Evolutionary conservation across 2,888 invertebrate species (phyloP).

Genomic region (Patella caerulea): DNA sequence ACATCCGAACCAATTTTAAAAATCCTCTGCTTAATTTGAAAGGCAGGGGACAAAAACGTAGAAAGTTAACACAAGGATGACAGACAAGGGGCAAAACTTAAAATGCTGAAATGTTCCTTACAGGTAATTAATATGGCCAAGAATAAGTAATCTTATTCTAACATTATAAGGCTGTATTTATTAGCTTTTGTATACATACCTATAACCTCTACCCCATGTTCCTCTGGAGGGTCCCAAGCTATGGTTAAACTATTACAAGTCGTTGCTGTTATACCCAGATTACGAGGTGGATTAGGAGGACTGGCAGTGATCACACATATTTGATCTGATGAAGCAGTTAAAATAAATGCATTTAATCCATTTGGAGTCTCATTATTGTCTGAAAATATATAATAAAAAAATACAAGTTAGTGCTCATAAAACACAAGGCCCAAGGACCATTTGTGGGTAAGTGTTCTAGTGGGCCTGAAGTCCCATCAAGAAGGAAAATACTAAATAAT

Average conservation of each 20-base stretch:
- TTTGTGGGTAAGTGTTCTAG: not conserved
- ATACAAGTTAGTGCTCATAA: not conserved
- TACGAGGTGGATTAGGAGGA: constrained; percentile 68
- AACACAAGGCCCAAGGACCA: not conserved
- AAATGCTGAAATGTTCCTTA: no score
- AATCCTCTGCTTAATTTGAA: no score
- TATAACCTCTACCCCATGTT: constrained; percentile 68
- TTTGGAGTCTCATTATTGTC: constrained; percentile 43
- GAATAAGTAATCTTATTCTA: no score
- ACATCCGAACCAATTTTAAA: no score
- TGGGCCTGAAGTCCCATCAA: no score
- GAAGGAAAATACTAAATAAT: no score
- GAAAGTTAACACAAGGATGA: no score
- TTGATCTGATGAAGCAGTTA: constrained; percentile 67
- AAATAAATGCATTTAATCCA: constrained; percentile 63
- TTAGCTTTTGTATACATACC: constrained; percentile 44
- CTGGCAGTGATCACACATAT: constrained; percentile 65
- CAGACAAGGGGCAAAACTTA: no score
- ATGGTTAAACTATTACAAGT: constrained; percentile 68
- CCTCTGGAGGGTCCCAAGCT: constrained; percentile 69
- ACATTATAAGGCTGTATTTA: no score
- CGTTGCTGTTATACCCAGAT: constrained; percentile 66
- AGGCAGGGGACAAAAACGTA: no score
- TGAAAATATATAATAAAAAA: constrained; percentile 27
- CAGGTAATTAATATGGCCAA: no score